Conservation (phyloP, 2,888 invertebrate species). For the Synanthedon myopaeformis region DNA sequence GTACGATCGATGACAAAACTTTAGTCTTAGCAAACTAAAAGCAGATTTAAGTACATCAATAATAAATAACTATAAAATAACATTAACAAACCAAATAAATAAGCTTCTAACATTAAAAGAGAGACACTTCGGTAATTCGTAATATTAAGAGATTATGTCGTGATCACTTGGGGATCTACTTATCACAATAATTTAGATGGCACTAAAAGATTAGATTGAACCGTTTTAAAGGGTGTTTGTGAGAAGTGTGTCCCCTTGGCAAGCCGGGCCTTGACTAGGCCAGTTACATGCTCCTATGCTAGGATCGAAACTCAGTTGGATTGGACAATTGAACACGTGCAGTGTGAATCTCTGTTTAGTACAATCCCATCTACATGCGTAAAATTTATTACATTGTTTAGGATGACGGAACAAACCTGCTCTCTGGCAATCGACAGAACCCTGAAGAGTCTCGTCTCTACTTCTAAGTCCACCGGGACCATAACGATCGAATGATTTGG, state of each 20-base stretch:
- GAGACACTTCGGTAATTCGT: constrained; percentile 34
- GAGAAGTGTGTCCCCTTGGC: constrained; percentile 77
- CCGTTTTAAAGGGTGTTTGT: constrained; percentile 54
- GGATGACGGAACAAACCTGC: constrained; percentile 78
- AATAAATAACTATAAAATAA: constrained; percentile 65
- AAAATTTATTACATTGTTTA: constrained; percentile 84
- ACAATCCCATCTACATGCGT: constrained; percentile 84
- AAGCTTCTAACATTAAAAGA: constrained; percentile 43
- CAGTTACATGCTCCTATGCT: constrained; percentile 84
- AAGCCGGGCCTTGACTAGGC: constrained; percentile 84
- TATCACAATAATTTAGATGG: constrained; percentile 63
- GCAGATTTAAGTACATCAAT: constrained; percentile 41
- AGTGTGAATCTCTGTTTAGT: constrained; percentile 80
- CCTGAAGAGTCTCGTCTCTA: constrained; percentile 71
- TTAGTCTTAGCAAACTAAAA: constrained; percentile 39
- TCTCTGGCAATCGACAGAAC: constrained; percentile 72
- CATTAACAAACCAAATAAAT: constrained; percentile 66
- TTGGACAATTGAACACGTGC: constrained; percentile 82
- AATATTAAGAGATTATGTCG: constrained; percentile 21
- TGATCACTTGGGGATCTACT: constrained; percentile 30
- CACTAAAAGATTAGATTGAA: constrained; percentile 39
- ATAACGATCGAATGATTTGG: constrained; percentile 70
- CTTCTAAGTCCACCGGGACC: constrained; percentile 74
- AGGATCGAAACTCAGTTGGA: constrained; percentile 81
- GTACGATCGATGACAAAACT: constrained; percentile 30